Evolutionary conservation across 2,797 vertebrate genomes (phyloP).

Genomic region (Chloroceryle amazona): DNA sequence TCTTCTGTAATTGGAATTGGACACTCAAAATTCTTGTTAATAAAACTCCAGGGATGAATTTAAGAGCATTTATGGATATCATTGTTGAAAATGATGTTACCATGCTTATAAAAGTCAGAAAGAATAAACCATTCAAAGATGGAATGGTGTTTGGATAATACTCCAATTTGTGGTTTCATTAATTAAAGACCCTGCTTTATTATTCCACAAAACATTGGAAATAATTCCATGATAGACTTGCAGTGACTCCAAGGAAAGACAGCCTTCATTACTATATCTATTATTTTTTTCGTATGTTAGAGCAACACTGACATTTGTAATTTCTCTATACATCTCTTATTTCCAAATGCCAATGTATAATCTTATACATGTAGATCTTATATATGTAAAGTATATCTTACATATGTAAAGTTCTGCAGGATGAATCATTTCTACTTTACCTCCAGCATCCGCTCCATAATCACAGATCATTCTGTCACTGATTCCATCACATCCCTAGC

Average conservation of each 20-base stretch:
- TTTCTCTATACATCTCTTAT: neutral
- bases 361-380: neutral
- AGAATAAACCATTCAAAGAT: neutral
- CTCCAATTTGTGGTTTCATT: neutral
- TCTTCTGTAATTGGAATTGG: neutral
- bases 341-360: neutral
- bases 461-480: neutral
- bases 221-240: neutral
- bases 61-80: neutral
- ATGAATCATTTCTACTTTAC: neutral
- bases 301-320: neutral
- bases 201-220: neutral
- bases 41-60: neutral
- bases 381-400: neutral
- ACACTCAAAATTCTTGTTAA: neutral
- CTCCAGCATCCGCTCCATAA: neutral
- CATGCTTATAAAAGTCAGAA: conserved; percentile 53
- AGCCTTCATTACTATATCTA: neutral
- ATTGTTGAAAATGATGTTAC: conserved; percentile 31
- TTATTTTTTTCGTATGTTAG: neutral
- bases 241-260: neutral
- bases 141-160: neutral
- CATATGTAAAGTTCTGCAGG: neutral
- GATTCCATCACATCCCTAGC: neutral
- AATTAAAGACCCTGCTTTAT: neutral